Conservation (phyloP, 1,140 invertebrate species). For the Anadara kagoshimensis region DNA sequence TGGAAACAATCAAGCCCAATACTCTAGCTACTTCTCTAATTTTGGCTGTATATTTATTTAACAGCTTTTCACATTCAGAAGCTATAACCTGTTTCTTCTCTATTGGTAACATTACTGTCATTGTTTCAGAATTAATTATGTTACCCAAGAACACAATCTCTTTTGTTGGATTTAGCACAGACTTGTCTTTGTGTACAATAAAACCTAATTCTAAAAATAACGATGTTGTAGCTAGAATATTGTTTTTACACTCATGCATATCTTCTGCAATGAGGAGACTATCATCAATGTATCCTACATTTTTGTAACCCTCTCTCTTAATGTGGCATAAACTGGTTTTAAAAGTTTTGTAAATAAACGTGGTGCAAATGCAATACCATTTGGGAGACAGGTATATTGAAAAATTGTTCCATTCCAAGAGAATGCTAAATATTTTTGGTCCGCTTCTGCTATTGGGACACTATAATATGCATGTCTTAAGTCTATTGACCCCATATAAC, state of each 20-base stretch:
- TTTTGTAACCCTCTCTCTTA: constrained; percentile 33
- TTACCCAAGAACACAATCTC: neutral
- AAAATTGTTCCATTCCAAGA: constrained; percentile 2
- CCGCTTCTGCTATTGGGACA: constrained; percentile 13
- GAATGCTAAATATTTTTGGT: constrained; percentile 33
- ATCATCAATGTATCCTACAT: too few species aligned
- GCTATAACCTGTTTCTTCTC: constrained; percentile 20
- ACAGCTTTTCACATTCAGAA: constrained; percentile 13
- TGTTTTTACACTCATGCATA: constrained; percentile 27
- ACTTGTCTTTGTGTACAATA: constrained; percentile 31
- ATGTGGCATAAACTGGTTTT: constrained; percentile 43
- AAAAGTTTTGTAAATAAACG: constrained; percentile 38
- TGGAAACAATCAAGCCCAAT: constrained; percentile 32
- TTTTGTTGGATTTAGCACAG: too few species aligned
- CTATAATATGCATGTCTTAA: constrained; percentile 41
- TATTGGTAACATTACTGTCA: constrained; percentile 26
- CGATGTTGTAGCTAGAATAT: constrained; percentile 27
- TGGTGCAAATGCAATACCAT: constrained; percentile 32
- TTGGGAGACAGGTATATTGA: constrained; percentile 40
- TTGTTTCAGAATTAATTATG: constrained; percentile 24
- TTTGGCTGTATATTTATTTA: constrained; percentile 10
- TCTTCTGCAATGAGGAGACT: constrained; percentile 30
- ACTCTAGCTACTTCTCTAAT: constrained; percentile 24
- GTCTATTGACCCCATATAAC: constrained; percentile 40
- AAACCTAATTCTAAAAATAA: constrained; percentile 37